A percentile compares a stretch with the other conserved stretches of the same genome.
Evolutionary conservation across 1,140 invertebrate genomes (phyloP).

Genomic region (Episyrphus balteatus): DNA sequence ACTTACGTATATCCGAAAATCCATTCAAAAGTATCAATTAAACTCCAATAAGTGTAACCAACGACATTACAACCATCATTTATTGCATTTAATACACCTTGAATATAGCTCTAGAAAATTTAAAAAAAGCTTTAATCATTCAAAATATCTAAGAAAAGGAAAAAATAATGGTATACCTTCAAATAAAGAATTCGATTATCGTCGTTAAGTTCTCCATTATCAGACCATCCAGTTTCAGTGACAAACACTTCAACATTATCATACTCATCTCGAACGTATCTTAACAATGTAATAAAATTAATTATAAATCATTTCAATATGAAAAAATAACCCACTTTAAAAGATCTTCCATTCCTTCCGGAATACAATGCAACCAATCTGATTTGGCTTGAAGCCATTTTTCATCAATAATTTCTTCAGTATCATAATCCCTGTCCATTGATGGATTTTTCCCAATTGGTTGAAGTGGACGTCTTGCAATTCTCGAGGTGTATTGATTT

Average conservation of each 20-base stretch:
- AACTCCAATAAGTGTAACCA: conserved; percentile 60
- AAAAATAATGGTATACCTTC: conserved; percentile 8
- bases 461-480: conserved; percentile 19
- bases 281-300: too few species aligned
- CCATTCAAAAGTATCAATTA: conserved; percentile 78
- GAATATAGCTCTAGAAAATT: not conserved
- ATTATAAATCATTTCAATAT: too few species aligned
- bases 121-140: too few species aligned
- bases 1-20: conserved; percentile 47
- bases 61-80: conserved; percentile 50
- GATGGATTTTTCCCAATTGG: conserved; percentile 14
- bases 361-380: conserved; percentile 29
- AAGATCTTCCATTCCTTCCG: conserved; percentile 41
- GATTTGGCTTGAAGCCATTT: conserved; percentile 38
- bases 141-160: too few species aligned
- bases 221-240: conserved; percentile 57
- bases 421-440: conserved; percentile 30
- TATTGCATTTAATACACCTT: conserved; percentile 48
- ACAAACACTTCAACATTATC: conserved; percentile 49
- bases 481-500: conserved; percentile 44
- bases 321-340: conserved; percentile 37
- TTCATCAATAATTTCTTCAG: conserved; percentile 19
- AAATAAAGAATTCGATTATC: conserved; percentile 33
- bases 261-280: conserved; percentile 48
- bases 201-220: conserved; percentile 42